These are phyloP conservation scores for Xestia sexstrigata DNA, from an alignment of 2,888 invertebrate species.

Conservation along the genomic window DNA sequence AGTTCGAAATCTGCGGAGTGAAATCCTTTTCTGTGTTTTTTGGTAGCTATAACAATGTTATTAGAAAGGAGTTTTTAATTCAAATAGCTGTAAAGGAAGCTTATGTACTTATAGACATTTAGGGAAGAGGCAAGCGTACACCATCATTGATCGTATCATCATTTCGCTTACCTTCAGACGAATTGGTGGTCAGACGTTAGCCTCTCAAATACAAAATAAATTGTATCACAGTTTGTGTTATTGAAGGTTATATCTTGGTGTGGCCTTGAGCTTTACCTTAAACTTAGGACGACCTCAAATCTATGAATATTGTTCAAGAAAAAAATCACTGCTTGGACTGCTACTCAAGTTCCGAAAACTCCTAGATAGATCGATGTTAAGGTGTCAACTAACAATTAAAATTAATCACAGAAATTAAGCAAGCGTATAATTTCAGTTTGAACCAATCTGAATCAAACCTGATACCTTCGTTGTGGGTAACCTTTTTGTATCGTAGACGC, in stretches of 20 bases:
- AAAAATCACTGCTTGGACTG: no score
- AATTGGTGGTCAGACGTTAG: no score
- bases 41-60: not conserved
- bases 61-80: not conserved
- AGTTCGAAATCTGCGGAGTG: conserved; percentile 7
- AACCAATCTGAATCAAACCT: conserved; percentile 4
- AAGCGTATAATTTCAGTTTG: not conserved
- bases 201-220: no score
- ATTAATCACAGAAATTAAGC: conserved; percentile 1
- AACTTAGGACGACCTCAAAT: no score
- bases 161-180: not conserved
- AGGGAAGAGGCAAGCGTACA: not conserved
- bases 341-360: no score
- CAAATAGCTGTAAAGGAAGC: not conserved
- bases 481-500: conserved; percentile 19
- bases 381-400: no score
- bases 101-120: not conserved
- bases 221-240: no score
- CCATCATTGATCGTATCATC: not conserved
- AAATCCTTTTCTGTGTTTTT: not conserved
- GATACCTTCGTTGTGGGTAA: conserved; percentile 9
- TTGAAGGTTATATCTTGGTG: no score
- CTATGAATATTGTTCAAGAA: no score
- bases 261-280: no score
- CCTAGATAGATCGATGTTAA: no score